Base-by-base conservation (phyloP, 2,113 vertebrate species). In the Polyodon spathula region DNA sequence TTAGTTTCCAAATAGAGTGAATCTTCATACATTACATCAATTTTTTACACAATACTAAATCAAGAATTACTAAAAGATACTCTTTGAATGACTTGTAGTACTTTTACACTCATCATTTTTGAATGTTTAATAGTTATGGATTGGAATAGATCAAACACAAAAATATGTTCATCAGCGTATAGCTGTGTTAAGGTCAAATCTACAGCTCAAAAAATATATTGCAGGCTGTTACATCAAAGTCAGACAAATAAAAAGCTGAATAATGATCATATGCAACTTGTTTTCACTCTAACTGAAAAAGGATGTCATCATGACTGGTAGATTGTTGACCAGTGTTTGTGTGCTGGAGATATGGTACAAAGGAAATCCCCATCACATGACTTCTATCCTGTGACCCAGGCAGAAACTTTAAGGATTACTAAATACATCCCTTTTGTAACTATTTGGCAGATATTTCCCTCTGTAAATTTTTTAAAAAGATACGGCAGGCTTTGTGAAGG, bases 341-440 rank as follows among this genome's bases (percentile, higher is more conserved):
- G 12, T 3, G 48, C 48, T 50, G 4, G 48, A n/a, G 48, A 12
- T 50, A n/a, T 50, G 9, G 10, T 50, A n/a, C 48, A 50, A 11
- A 70, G 73, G 68, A 78, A 79, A 74, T 68, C 43, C 63, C 66
- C 4, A 39, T 73, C 73, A 75, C 73, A 64, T 75, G 73, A 73
- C 61, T 15, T 39, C 57, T 40, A 54, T 39, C 61, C 27, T 56
- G 16, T 65, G 65, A 67, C 63, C 51, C 46, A 60, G 53, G 55
- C 61, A 27, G 64, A 65, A 64, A 73, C 66, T 62, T 50, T 50
- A 50, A n/a, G 27, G 27, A 27, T 27, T 27, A 27, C 27, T 27
- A 27, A 27, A 27, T 27, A 27, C 61, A 37, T 54, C 38, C 54
- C 39, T 40, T 8, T 58, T 52, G 60, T 6, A 43, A 37, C 6